Evolutionary conservation across 2,113 vertebrate genomes (phyloP).

Genomic region (Carassius gibelio): DNA sequence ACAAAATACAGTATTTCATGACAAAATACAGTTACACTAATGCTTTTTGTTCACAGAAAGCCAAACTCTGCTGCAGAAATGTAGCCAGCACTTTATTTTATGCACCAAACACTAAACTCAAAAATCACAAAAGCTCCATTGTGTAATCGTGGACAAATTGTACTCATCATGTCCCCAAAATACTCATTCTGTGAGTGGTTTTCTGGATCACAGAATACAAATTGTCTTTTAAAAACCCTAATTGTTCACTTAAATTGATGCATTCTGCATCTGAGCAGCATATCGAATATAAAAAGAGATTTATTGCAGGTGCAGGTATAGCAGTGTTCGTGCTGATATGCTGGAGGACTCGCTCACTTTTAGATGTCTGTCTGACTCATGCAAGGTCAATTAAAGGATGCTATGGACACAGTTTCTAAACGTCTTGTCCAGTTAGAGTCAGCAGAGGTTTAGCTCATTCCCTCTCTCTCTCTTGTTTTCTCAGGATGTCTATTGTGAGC

Average conservation of each 20-base stretch:
- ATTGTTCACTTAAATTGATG: neutral
- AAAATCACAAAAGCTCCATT: neutral
- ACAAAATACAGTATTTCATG: neutral
- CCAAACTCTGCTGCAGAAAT: neutral
- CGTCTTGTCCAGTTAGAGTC: neutral
- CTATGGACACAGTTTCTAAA: neutral
- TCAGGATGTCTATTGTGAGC: slow-evolving; percentile 82
- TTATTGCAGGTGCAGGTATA: neutral
- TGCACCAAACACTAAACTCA: neutral
- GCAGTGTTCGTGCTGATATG: neutral
- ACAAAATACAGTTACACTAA: neutral
- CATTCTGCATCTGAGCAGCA: neutral
- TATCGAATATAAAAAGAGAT: neutral
- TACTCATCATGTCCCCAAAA: too few species aligned
- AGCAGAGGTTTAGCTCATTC: neutral
- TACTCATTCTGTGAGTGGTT: too few species aligned
- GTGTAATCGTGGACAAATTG: neutral
- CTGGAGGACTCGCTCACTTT: neutral
- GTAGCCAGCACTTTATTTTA: too few species aligned
- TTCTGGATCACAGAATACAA: too few species aligned
- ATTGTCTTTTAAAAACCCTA: too few species aligned
- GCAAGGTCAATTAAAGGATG: neutral
- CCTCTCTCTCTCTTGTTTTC: slow-evolving; percentile 36
- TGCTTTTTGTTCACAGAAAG: neutral
- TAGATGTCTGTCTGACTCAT: neutral